A percentile compares a stretch with the other conserved stretches of the same genome.
Evolutionary conservation across 2,888 invertebrate genomes (phyloP).

Genomic region (Zaprionus lineosus): DNA sequence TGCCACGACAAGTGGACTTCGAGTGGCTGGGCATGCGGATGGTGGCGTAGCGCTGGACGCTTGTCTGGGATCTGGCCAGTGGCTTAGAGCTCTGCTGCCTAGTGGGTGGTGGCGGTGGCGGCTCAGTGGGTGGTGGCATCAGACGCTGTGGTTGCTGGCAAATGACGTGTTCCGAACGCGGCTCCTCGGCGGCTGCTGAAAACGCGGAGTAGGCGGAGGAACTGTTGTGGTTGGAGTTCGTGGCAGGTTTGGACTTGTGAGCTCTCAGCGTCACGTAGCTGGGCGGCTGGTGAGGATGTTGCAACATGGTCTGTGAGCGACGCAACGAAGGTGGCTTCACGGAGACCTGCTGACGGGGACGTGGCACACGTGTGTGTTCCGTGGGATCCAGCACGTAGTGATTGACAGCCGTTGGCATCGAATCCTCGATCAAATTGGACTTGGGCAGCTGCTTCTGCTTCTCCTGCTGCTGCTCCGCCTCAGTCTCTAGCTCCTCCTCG

Average conservation of each 20-base stretch:
- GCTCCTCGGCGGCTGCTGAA: conserved; percentile 43
- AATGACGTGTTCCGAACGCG: conserved; percentile 59
- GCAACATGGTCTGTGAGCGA: conserved; percentile 81
- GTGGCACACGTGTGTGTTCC: conserved; percentile 65
- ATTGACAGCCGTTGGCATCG: conserved; percentile 43
- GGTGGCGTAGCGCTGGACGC: conserved; percentile 62
- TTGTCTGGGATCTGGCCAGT: conserved; percentile 54
- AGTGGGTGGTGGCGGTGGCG: conserved; percentile 60
- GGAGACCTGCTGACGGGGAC: conserved; percentile 80
- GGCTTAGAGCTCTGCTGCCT: conserved; percentile 40
- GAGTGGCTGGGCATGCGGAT: conserved; percentile 72
- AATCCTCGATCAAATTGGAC: too few species aligned
- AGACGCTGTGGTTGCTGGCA: conserved; percentile 72
- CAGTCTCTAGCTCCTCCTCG: conserved; percentile 50
- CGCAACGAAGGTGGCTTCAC: conserved; percentile 75
- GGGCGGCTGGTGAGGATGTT: conserved; percentile 32
- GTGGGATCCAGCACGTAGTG: conserved; percentile 80
- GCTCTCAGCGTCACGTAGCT: conserved; percentile 57
- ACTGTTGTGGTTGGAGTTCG: conserved; percentile 35
- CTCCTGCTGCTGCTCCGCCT: conserved; percentile 23
- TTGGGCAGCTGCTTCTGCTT: not conserved
- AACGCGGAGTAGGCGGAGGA: conserved; percentile 66
- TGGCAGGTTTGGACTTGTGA: conserved; percentile 36
- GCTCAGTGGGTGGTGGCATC: conserved; percentile 65
- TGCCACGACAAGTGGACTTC: conserved; percentile 65